A percentile compares a stretch with the other conserved stretches of the same genome.
Evolutionary conservation across 53 echinoderm and acorn worm genomes (phyloP).

Genomic region (Astropecten irregularis): DNA sequence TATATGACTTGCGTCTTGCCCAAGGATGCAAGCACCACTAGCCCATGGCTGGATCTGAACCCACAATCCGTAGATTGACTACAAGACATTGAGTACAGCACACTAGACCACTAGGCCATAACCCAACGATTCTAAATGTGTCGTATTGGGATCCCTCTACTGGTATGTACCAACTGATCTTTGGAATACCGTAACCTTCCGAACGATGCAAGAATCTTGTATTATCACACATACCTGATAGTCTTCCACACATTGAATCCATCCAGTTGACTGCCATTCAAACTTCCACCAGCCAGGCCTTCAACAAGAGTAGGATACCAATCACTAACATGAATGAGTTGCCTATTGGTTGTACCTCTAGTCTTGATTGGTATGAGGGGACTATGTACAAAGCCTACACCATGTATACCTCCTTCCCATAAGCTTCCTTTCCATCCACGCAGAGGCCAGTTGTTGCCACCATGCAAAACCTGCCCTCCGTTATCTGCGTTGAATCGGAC

Average conservation of each 20-base stretch:
- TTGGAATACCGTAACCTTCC: no score
- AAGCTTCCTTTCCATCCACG: constrained; percentile 77
- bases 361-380: constrained; percentile 62
- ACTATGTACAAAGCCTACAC: constrained; percentile 80
- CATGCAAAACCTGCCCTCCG: constrained; percentile 65
- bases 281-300: constrained; percentile 69
- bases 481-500: constrained; percentile 63
- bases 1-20: no score
- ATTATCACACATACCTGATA: constrained; percentile 82
- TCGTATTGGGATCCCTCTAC: no score
- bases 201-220: no score
- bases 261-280: constrained; percentile 68
- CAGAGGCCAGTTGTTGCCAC: constrained; percentile 95
- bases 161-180: no score
- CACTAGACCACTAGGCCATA: no score
- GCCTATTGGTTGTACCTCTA: constrained; percentile 69
- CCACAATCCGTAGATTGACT: no score
- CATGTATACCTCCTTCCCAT: constrained; percentile 94
- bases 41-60: no score
- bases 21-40: no score
- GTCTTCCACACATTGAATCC: constrained; percentile 79
- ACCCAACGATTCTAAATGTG: no score
- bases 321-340: constrained; percentile 88
- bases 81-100: no score
- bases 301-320: constrained; percentile 89